Conservation (phyloP, 2,888 invertebrate species). For the Heteropelma amictum region DNA sequence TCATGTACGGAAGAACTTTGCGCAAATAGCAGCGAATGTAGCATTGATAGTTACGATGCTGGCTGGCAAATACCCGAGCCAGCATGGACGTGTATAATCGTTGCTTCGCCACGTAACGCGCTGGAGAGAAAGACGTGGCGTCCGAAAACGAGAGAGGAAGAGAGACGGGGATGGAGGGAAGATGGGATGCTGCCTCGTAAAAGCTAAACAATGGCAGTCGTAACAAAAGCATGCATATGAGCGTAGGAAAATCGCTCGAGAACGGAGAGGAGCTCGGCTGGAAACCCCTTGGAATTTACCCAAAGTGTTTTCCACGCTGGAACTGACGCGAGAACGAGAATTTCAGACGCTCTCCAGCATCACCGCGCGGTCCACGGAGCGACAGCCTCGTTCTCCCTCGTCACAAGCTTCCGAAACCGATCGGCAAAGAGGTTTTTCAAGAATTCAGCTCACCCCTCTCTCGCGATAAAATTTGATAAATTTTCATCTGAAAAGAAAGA, state of each 20-base stretch:
- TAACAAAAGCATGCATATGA: neutral
- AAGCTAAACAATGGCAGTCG: constrained; percentile 47
- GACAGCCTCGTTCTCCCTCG: neutral
- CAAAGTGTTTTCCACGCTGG: constrained; percentile 3
- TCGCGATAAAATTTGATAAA: too few species aligned
- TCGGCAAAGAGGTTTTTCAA: neutral
- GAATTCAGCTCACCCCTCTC: neutral
- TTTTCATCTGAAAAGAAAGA: too few species aligned
- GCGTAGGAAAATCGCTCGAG: constrained; percentile 2
- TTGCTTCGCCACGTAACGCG: neutral
- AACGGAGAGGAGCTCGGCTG: too few species aligned
- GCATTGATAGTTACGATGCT: constrained; percentile 34
- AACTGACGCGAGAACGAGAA: neutral
- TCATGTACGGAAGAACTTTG: neutral
- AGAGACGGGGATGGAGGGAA: constrained; percentile 1
- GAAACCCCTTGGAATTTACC: constrained; percentile 9
- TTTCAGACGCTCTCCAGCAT: neutral
- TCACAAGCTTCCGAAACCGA: neutral
- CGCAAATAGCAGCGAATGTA: neutral
- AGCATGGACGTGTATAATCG: constrained; percentile 25
- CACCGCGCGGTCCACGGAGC: neutral
- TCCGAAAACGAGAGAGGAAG: neutral
- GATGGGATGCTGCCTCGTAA: constrained; percentile 34
- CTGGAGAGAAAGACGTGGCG: neutral
- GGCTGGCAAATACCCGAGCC: constrained; percentile 22